These are phyloP conservation scores for Danio choprae DNA, from an alignment of 2,797 vertebrate species.

Conservation along the genomic window DNA sequence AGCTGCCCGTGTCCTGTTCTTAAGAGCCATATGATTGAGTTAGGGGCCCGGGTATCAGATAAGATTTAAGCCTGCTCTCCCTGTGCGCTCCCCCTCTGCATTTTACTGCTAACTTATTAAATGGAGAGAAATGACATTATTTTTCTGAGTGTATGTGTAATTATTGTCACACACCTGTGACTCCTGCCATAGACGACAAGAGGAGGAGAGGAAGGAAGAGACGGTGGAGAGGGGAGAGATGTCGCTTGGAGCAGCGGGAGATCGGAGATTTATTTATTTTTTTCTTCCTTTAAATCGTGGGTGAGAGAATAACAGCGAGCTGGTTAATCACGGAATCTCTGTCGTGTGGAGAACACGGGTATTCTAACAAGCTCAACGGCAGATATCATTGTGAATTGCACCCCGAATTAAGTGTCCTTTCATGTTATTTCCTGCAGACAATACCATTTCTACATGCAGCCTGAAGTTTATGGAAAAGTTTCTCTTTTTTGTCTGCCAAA, in stretches of 20 bases:
- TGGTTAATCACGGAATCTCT: constrained; percentile 81
- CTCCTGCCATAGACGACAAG: constrained; percentile 82
- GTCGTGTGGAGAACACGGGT: constrained; percentile 79
- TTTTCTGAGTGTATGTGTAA: constrained; percentile 94
- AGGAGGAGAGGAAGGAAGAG: constrained; percentile 63
- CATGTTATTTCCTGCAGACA: constrained; percentile 53
- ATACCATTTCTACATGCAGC: constrained; percentile 45
- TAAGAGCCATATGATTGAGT: constrained; percentile 99
- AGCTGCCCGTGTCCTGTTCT: constrained; percentile 97
- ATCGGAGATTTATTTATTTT: constrained; percentile 65
- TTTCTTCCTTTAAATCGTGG: constrained; percentile 63
- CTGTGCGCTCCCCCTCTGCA: constrained; percentile 78
- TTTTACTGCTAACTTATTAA: constrained; percentile 98
- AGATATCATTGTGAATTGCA: constrained; percentile 57
- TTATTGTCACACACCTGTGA: constrained; percentile 98
- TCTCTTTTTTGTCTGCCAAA: constrained; percentile 55
- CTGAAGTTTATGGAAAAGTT: constrained; percentile 50
- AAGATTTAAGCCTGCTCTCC: constrained; percentile 86
- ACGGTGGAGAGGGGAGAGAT: constrained; percentile 65
- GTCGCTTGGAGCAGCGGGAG: constrained; percentile 79
- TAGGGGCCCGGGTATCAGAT: constrained; percentile 95
- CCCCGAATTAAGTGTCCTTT: constrained; percentile 42
- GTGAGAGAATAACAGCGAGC: constrained; percentile 61
- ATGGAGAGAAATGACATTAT: constrained; percentile 94
- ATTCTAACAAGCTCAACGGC: constrained; percentile 80